These are phyloP conservation scores for Meriones psammophilus DNA, from an alignment of 2,797 vertebrate genomes.

Conservation along the genomic window DNA sequence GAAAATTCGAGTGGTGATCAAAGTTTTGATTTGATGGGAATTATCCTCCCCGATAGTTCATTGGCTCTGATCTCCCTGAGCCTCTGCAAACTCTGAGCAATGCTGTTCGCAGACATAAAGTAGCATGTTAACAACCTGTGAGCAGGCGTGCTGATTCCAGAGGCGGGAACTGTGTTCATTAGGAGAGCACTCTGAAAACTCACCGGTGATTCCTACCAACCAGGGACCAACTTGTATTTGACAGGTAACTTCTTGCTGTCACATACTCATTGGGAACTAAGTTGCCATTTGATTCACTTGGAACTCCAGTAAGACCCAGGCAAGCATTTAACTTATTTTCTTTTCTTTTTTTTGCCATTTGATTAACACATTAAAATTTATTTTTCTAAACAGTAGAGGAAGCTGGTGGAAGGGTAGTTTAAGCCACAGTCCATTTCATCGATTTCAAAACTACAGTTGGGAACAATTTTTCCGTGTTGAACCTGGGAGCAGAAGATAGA, in stretches of 20 bases:
- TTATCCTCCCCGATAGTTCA: constrained; percentile 28
- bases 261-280: constrained; percentile 76
- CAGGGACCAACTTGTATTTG: constrained; percentile 70
- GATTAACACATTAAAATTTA: constrained; percentile 27
- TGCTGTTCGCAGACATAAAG: constrained; percentile 59
- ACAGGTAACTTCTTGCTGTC: constrained; percentile 66
- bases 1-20: constrained; percentile 58
- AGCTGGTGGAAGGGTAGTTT: not conserved
- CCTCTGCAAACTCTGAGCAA: constrained; percentile 62
- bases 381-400: constrained; percentile 14
- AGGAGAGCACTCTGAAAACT: constrained; percentile 69
- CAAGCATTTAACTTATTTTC: constrained; percentile 66
- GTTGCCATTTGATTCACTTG: constrained; percentile 71
- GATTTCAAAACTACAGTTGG: constrained; percentile 12
- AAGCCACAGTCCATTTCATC: constrained; percentile 35
- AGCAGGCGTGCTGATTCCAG: not conserved
- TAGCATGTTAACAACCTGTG: constrained; percentile 62
- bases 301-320: constrained; percentile 34
- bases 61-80: constrained; percentile 15
- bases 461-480: not conserved
- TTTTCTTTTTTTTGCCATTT: constrained; percentile 16
- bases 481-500: constrained; percentile 4
- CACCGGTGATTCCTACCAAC: constrained; percentile 75
- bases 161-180: constrained; percentile 61
- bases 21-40: constrained; percentile 66